These are phyloP conservation scores for Monoplex corrugatus DNA, from an alignment of 2,888 invertebrate species.

Conservation along the genomic window DNA sequence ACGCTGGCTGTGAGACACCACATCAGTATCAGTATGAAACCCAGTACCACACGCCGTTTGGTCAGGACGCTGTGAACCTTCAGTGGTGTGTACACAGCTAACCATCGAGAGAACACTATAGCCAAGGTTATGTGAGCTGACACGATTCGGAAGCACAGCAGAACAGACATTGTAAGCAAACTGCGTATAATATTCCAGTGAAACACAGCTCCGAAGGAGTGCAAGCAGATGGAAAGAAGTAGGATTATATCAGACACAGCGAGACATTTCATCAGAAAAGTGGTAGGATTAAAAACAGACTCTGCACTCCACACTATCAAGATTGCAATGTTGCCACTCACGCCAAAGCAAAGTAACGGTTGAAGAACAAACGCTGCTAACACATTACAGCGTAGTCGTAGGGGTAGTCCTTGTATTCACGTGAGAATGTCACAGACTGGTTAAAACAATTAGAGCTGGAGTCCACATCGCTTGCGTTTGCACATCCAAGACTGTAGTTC, in stretches of 20 bases:
- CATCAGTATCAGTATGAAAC: background rate
- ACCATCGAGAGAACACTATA: background rate
- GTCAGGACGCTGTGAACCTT: background rate
- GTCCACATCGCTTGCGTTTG: too few species aligned
- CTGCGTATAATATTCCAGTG: background rate
- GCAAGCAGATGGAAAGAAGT: background rate
- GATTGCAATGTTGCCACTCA: background rate
- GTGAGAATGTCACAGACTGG: too few species aligned
- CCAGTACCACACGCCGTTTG: background rate
- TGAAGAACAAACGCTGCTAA: too few species aligned
- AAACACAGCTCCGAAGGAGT: background rate
- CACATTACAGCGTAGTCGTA: too few species aligned
- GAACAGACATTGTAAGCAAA: background rate
- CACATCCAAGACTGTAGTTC: too few species aligned
- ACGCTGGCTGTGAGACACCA: background rate
- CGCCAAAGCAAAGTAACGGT: background rate
- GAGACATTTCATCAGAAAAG: constrained; percentile 9
- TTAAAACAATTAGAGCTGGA: too few species aligned
- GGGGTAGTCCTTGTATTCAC: too few species aligned
- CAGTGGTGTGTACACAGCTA: background rate
- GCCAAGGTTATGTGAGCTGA: constrained; percentile 4
- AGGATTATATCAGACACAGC: background rate
- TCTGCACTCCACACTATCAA: background rate
- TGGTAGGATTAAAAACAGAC: background rate
- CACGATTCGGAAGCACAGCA: background rate